Evolutionary conservation across 2,888 invertebrate species (phyloP).

Genomic region (Quadroppia sp.): DNA sequence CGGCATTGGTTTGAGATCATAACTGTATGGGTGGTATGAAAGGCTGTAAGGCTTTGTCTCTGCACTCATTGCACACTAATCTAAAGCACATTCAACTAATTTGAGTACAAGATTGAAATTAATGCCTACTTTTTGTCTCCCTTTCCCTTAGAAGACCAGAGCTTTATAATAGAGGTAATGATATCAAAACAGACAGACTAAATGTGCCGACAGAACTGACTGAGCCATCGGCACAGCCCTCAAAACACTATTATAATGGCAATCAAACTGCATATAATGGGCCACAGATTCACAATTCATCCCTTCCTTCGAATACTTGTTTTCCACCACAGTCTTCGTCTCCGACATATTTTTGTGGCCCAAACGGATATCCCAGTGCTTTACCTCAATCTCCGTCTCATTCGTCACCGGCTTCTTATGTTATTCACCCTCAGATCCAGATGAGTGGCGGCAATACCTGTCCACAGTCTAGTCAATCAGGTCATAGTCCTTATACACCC

Average conservation of each 20-base stretch:
- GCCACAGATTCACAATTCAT: not conserved
- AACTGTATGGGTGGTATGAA: conserved; percentile 10
- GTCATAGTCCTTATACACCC: conserved; percentile 13
- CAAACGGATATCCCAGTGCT: not conserved
- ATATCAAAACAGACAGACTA: conserved; percentile 20
- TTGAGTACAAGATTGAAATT: not conserved
- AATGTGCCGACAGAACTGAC: not conserved
- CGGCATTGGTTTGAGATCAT: not conserved
- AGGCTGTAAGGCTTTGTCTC: not conserved
- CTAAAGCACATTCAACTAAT: not conserved
- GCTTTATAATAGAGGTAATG: not conserved
- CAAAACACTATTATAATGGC: conserved; percentile 5
- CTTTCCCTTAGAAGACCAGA: conserved; percentile 4
- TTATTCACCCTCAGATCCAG: conserved; percentile 28
- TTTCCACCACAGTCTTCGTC: conserved; percentile 7
- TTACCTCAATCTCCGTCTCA: conserved; percentile 18
- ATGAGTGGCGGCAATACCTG: conserved; percentile 24
- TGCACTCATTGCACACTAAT: not conserved
- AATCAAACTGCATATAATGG: not conserved
- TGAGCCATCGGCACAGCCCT: not conserved
- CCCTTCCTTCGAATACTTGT: not conserved
- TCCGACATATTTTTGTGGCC: conserved; percentile 24
- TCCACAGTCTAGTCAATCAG: conserved; percentile 12
- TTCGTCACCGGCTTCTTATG: conserved; percentile 23
- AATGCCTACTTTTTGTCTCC: not conserved